Evolutionary conservation across 1,140 invertebrate species (phyloP).

Genomic region (Drosophila parabipectinata): DNA sequence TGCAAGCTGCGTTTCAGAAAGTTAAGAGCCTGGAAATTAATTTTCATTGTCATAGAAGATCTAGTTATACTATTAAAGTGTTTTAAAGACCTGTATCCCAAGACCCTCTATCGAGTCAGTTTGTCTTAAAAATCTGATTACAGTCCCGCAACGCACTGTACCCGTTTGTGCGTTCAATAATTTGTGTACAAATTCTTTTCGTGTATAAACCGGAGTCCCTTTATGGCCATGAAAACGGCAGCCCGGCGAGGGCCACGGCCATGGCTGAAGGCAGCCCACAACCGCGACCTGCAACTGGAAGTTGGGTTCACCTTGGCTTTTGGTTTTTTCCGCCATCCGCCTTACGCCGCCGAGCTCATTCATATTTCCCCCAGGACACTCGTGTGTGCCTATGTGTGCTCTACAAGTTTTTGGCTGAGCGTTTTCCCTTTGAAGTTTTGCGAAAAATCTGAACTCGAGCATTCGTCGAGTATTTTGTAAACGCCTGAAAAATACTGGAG

Average conservation of each 20-base stretch:
- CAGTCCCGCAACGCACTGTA: constrained; percentile 29
- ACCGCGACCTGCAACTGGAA: constrained; percentile 44
- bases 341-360: constrained; percentile 50
- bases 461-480: constrained; percentile 8
- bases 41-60: background rate
- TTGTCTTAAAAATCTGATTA: constrained; percentile 1
- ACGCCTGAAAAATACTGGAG: background rate
- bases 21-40: background rate
- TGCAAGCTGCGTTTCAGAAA: background rate
- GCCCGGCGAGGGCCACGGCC: constrained; percentile 25
- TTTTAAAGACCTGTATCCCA: background rate
- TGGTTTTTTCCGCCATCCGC: constrained; percentile 28
- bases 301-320: constrained; percentile 50
- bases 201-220: constrained; percentile 51
- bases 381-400: constrained; percentile 26
- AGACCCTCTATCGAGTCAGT: constrained; percentile 5
- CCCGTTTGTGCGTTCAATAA: constrained; percentile 66
- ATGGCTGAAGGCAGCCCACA: constrained; percentile 29
- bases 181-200: constrained; percentile 71
- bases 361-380: constrained; percentile 77
- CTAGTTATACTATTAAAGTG: background rate
- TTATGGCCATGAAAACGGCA: constrained; percentile 74
- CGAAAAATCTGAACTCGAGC: constrained; percentile 20
- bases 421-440: constrained; percentile 43
- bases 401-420: constrained; percentile 42